phyloP scores from a whole-genome alignment of 2,797 vertebrate species.

The Anabacerthia variegaticeps region DNA sequence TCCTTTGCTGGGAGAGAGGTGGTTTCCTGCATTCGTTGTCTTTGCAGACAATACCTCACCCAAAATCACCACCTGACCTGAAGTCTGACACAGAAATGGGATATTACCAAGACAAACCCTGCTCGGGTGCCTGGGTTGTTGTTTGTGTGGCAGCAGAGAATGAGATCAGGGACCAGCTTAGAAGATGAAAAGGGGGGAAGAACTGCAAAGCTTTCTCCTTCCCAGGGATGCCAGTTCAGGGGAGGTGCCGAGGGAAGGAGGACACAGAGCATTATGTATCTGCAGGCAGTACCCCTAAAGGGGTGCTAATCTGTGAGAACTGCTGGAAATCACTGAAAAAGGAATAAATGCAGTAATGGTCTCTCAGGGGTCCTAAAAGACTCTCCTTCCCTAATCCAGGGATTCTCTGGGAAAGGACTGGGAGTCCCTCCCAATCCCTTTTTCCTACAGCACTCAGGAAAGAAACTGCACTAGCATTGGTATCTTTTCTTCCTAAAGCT shows the following conservation, averaged over 20 bases:
- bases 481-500: neutral
- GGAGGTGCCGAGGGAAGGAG: neutral
- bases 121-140: neutral
- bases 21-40: slow-evolving; percentile 22
- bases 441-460: neutral
- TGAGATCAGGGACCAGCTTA: neutral
- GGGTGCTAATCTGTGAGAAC: neutral
- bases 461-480: neutral
- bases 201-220: neutral
- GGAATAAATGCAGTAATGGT: neutral
- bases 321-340: neutral
- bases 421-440: neutral
- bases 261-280: neutral
- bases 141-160: neutral
- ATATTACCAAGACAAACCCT: neutral
- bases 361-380: neutral
- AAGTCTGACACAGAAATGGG: slow-evolving; percentile 6
- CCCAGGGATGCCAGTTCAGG: neutral
- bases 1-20: neutral
- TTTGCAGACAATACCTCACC: slow-evolving; percentile 24
- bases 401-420: neutral
- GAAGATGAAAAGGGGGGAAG: neutral
- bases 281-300: neutral
- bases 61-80: slow-evolving; percentile 27
- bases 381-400: neutral